Evolutionary conservation across 1,140 invertebrate species (phyloP), one percentile per base, ranked within the genome.

Genomic region (Papilio polyxenes): DNA sequence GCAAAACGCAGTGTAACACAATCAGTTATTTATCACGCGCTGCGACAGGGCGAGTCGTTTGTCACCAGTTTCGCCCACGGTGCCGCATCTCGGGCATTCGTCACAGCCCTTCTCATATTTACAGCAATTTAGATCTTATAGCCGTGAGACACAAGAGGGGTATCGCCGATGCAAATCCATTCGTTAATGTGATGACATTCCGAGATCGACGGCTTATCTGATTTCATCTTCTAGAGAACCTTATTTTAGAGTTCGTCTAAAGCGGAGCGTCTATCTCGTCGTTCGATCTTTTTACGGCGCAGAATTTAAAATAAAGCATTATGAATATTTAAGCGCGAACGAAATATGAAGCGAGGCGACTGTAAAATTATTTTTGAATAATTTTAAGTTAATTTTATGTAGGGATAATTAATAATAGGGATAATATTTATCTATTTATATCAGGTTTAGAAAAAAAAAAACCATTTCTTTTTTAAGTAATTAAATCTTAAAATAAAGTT

Each of bases 11-110:
- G 88, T 90, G 92, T 93, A 93, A 93, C 91, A 93, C 89, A 93
- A 93, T 93, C 93, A 92, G 92, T 92, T 93, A 93, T 94, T 94
- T 93, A 93, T 94, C 90, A 92, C 87, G 44, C 85, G 88, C 89
- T 90, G 90, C 89, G 92, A 93, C 92, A 92, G 89, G 88, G 86
- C 85, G 85, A 88, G 89, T 92, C 92, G 90, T 94, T 94, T 93
- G 91, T 93, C 93, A 92, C 88, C 83, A 83, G 89, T 90, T 92
- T 91, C 92, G 91, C 92, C 92, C 92, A 93, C 92, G 89, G 86
- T 83, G 87, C 87, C 83, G 85, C 89, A 85, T 89, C 90, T 90
- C 85, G 88, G 89, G 89, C 87, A 90, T 92, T 92, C 88, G 90
- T 94, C 90, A 92, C 89, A 88, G 83, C 59, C 83, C n/a, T 65